A percentile compares a stretch with the other conserved stretches of the same genome.
These are phyloP conservation scores for Oophaga sylvatica DNA, from an alignment of 2,797 vertebrate species.

Conservation along the genomic window DNA sequence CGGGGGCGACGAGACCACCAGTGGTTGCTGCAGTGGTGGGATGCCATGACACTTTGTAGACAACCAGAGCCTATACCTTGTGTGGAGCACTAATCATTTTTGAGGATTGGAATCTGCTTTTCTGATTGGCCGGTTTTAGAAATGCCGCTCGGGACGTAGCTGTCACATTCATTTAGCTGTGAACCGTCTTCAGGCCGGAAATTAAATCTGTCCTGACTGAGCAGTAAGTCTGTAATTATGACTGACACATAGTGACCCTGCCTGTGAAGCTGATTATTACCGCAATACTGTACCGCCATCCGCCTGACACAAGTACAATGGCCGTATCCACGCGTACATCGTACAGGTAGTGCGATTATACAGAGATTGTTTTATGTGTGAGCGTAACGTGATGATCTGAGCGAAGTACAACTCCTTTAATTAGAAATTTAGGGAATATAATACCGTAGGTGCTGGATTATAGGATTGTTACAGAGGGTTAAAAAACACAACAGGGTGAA, in stretches of 20 bases:
- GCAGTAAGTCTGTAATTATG: conserved; percentile 1
- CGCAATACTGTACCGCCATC: neutral
- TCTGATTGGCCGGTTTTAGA: neutral
- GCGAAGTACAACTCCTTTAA: neutral
- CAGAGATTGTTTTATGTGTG: neutral
- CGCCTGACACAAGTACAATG: neutral
- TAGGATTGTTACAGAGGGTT: neutral
- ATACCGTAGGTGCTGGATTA: neutral
- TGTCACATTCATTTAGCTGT: conserved; percentile 31
- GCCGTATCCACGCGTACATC: neutral
- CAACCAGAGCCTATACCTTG: neutral
- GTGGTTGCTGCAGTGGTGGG: too few species aligned
- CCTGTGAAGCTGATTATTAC: neutral
- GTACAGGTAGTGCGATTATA: neutral
- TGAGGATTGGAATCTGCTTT: neutral
- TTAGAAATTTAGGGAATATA: too few species aligned
- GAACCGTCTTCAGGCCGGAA: conserved; percentile 4
- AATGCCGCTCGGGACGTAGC: conserved; percentile 3
- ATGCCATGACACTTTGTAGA: neutral
- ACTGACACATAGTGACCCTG: neutral
- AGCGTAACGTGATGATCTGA: neutral
- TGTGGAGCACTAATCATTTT: neutral
- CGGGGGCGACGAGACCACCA: too few species aligned
- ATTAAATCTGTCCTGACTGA: conserved; percentile 13
- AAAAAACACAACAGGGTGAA: neutral